phyloP scores from a whole-genome alignment of 2,113 vertebrate genomes.

The Strix uralensis region DNA sequence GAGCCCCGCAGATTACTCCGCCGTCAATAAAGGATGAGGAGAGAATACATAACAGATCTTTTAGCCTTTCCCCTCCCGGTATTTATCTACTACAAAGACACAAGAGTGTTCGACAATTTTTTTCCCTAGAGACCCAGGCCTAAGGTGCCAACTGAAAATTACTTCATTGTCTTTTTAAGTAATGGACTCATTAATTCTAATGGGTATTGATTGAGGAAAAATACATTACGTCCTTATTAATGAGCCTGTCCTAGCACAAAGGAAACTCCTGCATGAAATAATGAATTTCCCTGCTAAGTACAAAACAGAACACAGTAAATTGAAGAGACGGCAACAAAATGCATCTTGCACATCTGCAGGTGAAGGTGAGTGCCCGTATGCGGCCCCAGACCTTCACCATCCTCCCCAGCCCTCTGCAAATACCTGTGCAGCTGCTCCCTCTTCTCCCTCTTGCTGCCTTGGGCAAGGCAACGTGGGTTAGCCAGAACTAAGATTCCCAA shows the following conservation, averaged over 20 bases:
- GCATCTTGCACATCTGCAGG: fast-evolving
- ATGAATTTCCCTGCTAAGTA: constrained; percentile 9
- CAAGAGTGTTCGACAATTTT: neutral
- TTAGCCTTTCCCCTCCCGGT: constrained; percentile 30
- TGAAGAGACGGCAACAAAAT: neutral
- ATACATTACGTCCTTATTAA: constrained; percentile 74
- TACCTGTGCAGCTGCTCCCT: neutral
- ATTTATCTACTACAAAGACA: constrained; percentile 54
- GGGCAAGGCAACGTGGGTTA: neutral
- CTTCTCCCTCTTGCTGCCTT: neutral
- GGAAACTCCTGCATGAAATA: constrained; percentile 37
- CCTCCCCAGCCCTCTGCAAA: neutral
- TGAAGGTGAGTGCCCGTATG: fast-evolving
- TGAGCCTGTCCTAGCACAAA: constrained; percentile 53
- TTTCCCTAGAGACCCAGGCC: constrained; percentile 33
- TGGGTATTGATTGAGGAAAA: constrained; percentile 76
- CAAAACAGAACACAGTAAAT: neutral
- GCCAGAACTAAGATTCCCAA: neutral
- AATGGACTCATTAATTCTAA: constrained; percentile 77
- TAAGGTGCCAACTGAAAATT: constrained; percentile 72
- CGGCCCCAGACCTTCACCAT: neutral
- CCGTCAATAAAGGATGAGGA: constrained; percentile 80
- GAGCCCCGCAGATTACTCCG: constrained; percentile 72
- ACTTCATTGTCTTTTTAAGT: constrained; percentile 71
- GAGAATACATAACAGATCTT: constrained; percentile 71